Percentiles rank a stretch among this genome's conserved stretches.
Conservation (phyloP, 2,888 invertebrate genomes). For the Agrotis clavis region DNA sequence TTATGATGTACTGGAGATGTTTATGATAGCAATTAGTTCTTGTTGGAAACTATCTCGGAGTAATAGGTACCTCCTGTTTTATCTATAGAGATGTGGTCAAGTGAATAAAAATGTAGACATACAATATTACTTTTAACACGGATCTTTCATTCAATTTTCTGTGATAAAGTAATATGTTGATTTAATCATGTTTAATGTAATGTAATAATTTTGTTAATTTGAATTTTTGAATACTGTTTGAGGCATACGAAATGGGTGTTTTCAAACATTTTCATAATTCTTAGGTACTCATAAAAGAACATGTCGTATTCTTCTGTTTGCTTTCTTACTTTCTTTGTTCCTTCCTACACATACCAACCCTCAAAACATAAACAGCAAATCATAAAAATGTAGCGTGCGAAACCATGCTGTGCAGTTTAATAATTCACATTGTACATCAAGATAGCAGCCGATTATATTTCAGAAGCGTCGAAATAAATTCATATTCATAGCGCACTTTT, state of each 20-base stretch:
- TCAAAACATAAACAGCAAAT: constrained; percentile 50
- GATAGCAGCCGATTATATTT: constrained; percentile 67
- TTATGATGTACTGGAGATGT: constrained; percentile 7
- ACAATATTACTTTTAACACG: background rate
- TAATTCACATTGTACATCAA: constrained; percentile 68
- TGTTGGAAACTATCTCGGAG: background rate
- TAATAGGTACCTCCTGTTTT: background rate
- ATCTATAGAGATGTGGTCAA: background rate
- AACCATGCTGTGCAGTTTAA: constrained; percentile 67
- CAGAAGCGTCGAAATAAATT: constrained; percentile 68
- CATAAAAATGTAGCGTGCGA: constrained; percentile 67
- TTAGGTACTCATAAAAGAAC: background rate
- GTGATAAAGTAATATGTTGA: too few species aligned
- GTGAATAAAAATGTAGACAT: background rate
- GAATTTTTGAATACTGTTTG: background rate
- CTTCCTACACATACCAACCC: constrained; percentile 20
- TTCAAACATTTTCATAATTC: background rate
- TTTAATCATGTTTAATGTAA: too few species aligned
- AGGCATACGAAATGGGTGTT: background rate
- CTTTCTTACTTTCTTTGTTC: constrained; percentile 40
- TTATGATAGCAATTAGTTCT: constrained; percentile 23
- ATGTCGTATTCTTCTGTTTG: background rate
- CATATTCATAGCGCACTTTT: constrained; percentile 71
- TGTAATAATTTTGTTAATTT: background rate
- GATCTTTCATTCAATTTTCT: background rate